Percentiles rank a stretch among this genome's conserved stretches.
These are phyloP conservation scores for Steatornis caripensis DNA, from an alignment of 2,113 vertebrate species.

Conservation along the genomic window DNA sequence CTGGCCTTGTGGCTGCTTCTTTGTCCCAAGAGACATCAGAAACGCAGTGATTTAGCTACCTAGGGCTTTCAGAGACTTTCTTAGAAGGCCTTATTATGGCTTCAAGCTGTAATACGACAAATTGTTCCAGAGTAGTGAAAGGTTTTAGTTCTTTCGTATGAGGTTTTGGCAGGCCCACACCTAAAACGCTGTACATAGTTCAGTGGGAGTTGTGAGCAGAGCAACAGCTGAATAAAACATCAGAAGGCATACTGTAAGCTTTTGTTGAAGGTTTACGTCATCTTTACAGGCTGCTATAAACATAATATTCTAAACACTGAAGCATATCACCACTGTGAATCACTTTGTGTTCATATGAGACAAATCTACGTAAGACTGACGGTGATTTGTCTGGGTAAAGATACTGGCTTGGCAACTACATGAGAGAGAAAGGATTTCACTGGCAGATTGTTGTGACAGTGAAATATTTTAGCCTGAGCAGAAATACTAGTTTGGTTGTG, in stretches of 20 bases:
- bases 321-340: not conserved
- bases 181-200: not conserved
- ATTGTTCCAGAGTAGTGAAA: not conserved
- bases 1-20: not conserved
- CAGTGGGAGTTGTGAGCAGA: not conserved
- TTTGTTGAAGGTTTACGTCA: not conserved
- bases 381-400: not conserved
- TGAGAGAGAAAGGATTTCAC: not conserved
- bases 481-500: not conserved
- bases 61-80: not conserved
- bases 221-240: not conserved
- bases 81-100: not conserved
- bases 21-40: not conserved
- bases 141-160: not conserved
- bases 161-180: not conserved
- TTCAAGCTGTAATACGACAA: not conserved
- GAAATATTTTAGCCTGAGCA: not conserved
- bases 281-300: not conserved
- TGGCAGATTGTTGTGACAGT: not conserved
- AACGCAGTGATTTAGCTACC: not conserved
- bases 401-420: not conserved
- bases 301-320: not conserved
- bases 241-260: not conserved
- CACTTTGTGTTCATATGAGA: not conserved
- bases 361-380: not conserved